phyloP scores from a whole-genome alignment of 2,888 invertebrate genomes.

The Apodemia zela region DNA sequence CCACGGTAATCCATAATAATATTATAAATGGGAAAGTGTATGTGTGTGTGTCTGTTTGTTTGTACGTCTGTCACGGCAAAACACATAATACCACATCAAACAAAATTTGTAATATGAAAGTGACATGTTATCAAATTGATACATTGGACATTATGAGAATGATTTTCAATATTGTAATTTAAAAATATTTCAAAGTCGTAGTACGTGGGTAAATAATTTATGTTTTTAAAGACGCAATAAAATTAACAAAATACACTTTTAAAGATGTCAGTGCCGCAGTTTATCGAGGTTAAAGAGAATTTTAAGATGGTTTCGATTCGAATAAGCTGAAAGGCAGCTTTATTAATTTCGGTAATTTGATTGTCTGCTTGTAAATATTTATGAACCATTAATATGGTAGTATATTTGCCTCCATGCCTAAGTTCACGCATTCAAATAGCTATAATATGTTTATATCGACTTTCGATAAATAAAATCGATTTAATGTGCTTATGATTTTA shows the following conservation, averaged over 20 bases:
- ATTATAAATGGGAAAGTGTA: too few relatives aligned
- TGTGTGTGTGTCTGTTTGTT: too few relatives aligned
- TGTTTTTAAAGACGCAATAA: constrained; percentile 1
- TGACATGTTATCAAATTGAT: neutral
- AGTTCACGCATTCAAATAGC: constrained; percentile 7
- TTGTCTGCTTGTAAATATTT: constrained; percentile 26
- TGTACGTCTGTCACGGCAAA: too few relatives aligned
- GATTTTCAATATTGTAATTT: neutral
- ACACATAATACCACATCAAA: too few relatives aligned
- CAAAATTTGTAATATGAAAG: too few relatives aligned
- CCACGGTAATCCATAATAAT: too few relatives aligned
- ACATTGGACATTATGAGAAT: neutral
- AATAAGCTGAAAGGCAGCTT: constrained; percentile 10
- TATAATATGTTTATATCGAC: neutral
- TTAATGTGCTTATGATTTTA: constrained; percentile 7
- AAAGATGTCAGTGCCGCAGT: constrained; percentile 2
- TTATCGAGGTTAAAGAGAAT: constrained; percentile 1
- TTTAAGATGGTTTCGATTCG: constrained; percentile 1
- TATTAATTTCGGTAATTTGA: constrained; percentile 27
- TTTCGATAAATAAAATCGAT: constrained; percentile 8
- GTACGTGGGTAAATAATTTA: constrained; percentile 4
- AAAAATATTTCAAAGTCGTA: neutral
- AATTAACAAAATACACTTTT: constrained; percentile 11
- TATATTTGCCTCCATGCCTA: constrained; percentile 9
- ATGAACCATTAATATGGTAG: constrained; percentile 23